Evolutionary conservation across 2,888 invertebrate genomes (phyloP).

Genomic region (Lottia scabra): DNA sequence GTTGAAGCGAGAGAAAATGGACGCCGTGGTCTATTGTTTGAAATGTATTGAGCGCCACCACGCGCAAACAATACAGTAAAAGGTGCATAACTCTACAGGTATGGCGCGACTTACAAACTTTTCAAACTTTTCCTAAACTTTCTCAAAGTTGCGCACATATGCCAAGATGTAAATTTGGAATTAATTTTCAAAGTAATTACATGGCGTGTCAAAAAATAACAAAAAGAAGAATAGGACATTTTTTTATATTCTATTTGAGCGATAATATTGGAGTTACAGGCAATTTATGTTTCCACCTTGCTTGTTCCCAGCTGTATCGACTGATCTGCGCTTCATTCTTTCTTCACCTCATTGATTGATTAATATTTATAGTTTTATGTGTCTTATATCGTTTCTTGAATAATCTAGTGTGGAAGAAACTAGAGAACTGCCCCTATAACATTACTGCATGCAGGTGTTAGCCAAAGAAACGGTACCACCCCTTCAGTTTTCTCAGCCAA

Average conservation of each 20-base stretch:
- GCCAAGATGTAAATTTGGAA: conserved; percentile 10
- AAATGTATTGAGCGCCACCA: conserved; percentile 53
- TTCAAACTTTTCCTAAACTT: conserved; percentile 11
- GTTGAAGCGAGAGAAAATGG: conserved; percentile 32
- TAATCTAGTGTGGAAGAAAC: conserved; percentile 28
- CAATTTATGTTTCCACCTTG: conserved; percentile 14
- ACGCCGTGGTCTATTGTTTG: conserved; percentile 55
- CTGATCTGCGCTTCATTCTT: conserved; percentile 14
- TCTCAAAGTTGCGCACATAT: conserved; percentile 16
- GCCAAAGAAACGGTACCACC: conserved; percentile 23
- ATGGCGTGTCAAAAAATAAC: conserved; percentile 16
- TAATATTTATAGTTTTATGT: conserved; percentile 56
- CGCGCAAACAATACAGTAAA: conserved; percentile 54
- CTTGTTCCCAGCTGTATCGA: neutral
- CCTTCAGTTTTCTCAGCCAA: conserved; percentile 19
- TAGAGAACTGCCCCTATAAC: conserved; percentile 37
- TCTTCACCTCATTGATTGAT: conserved; percentile 38
- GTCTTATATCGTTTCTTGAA: conserved; percentile 37
- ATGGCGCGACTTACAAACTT: conserved; percentile 29
- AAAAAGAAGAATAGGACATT: conserved; percentile 21
- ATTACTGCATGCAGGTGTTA: conserved; percentile 38
- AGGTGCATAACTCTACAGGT: conserved; percentile 56
- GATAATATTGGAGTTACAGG: conserved; percentile 17
- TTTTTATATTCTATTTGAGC: conserved; percentile 9
- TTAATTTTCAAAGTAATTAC: conserved; percentile 26